Evolutionary conservation across 2,797 vertebrate genomes (phyloP), one percentile per base, ranked within the genome.

Genomic region (Gobio occitaniae): DNA sequence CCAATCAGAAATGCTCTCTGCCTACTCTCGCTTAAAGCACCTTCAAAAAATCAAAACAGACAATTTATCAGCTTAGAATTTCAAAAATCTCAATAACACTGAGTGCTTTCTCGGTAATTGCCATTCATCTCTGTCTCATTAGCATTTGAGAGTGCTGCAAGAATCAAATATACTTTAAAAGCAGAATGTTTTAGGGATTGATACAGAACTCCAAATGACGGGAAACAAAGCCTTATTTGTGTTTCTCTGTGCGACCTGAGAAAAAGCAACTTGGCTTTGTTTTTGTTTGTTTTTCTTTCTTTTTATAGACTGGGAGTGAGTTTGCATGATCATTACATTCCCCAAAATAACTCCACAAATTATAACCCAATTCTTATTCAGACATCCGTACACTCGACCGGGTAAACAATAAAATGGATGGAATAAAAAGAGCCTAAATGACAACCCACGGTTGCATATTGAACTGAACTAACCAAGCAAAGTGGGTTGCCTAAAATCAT

Each of bases 31-130:
- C 47, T 80, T 36, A 48, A 29, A 80, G 29, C 44, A 38, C 48
- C 79, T 70, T 84, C 29, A 61, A 78, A 61, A 56, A 85, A 80
- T 80, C 29, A 71, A 80, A 85, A 74, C 61, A 44, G 78, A 47
- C 19, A 52, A 59, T 80, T 85, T 78, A 80, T 85, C 77, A 79
- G 77, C 77, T 19, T 36, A 71, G 65, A 74, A 52, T 65, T 50
- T 85, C 25, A 56, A 50, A 69, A 38, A 21, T 48, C 29, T 84
- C 78, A 4, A 50, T 65, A 81, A 70, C 66, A 70, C 52, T 44
- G 80, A 82, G 80, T 82, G 80, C 80, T 74, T 82, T 82, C 56
- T 74, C 29, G 25, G 9, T 82, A 82, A 74, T 82, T 82, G 54
- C 54, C 16, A 74, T 82, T 80, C 68, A 63, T 80, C 69, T 79